Evolutionary conservation across 1,140 invertebrate genomes (phyloP), one percentile per base, ranked within the genome.

Genomic region (Drosophila nebulosa): DNA sequence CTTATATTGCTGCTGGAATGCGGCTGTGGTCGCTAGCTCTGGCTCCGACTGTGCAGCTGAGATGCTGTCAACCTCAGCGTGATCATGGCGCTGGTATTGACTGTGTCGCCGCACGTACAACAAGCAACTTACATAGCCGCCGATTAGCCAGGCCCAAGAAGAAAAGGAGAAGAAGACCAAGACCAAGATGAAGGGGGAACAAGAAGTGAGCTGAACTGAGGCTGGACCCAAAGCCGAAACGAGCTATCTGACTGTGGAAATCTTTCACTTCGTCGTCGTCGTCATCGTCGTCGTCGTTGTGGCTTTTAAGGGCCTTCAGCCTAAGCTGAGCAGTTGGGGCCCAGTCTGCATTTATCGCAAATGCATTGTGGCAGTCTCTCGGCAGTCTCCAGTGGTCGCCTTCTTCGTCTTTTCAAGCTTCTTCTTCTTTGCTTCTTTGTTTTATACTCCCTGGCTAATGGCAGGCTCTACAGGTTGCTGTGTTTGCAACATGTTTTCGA

Each of bases 81-180:
- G 39, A 46, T 46, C 16, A 16, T 46, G 39, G 39, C 39, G 39
- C 39, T n/a, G 39, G 26, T 36, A 46, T 62, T 59, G 59, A 46
- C 81, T 78, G 69, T 83, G 83, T 86, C 83, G 83, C 83, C 78
- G 83, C 83, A 88, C 83, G 83, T 88, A 88, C 83, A 86, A 86
- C 83, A 86, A 81, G 67, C 83, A 76, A 83, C 83, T 88, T 88
- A 86, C 83, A 86, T 86, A 83, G 83, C 83, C 83, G 83, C 83
- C 83, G 83, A 88, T 88, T 88, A 88, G 83, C 83, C 83, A 86
- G 83, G 83, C 78, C 69, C 69, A 74, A 64, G 62, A 77, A 57
- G 59, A 68, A 74, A 52, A 76, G 70, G 69, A 69, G 75, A 65
- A 64, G 65, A 50, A 71, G 36, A 57, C 55, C n/a, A n/a, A n/a